A percentile compares a stretch with the other conserved stretches of the same genome.
phyloP scores from a whole-genome alignment of 2,888 invertebrate species.

The Euproctis similis region DNA sequence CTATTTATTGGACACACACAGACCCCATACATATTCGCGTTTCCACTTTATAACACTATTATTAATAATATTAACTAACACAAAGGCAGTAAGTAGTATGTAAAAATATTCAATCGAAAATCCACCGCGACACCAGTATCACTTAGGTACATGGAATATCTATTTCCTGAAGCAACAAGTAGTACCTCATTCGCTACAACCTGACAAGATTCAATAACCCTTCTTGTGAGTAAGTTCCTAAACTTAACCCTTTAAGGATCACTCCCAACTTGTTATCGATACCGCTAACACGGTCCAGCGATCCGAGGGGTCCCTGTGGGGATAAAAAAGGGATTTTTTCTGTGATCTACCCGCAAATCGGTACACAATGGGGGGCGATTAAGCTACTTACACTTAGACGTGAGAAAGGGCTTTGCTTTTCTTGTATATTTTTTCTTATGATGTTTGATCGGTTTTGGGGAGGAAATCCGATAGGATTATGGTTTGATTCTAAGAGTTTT shows the following conservation, averaged over 20 bases:
- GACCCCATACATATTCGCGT: no score
- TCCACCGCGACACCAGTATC: no score
- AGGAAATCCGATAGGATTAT: constrained; percentile 9
- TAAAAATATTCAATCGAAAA: no score
- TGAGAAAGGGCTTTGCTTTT: constrained; percentile 40
- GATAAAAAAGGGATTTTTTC: constrained; percentile 64
- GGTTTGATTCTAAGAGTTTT: constrained; percentile 4
- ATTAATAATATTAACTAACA: no score
- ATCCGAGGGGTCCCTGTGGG: constrained; percentile 44
- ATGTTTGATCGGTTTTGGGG: constrained; percentile 27
- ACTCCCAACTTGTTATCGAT: constrained; percentile 70
- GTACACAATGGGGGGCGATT: constrained; percentile 53
- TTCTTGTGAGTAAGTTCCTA: constrained; percentile 44
- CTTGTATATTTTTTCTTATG: constrained; percentile 19
- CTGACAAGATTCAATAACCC: constrained; percentile 37
- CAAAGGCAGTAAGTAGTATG: no score
- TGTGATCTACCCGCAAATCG: constrained; percentile 64
- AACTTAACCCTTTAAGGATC: constrained; percentile 52
- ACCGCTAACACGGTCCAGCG: constrained; percentile 55
- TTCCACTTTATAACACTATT: no score
- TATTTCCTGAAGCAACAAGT: neutral
- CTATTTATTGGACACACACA: no score
- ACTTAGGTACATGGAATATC: no score
- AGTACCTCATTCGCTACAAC: constrained; percentile 7
- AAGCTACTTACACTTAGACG: constrained; percentile 45